Base-by-base conservation (phyloP, 2,888 invertebrate genomes). In the Coenonympha arcania region DNA sequence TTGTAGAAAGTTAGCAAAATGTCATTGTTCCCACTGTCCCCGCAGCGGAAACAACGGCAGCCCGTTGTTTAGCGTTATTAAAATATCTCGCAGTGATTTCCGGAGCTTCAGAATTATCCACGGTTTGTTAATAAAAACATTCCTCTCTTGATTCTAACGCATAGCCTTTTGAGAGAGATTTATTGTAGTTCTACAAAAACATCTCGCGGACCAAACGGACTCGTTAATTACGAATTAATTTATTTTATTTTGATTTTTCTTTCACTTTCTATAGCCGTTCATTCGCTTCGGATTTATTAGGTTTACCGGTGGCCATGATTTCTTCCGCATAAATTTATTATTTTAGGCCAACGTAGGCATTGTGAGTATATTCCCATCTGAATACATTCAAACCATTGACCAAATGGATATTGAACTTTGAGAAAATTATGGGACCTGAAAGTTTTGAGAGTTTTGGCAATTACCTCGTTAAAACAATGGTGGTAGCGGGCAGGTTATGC, bases 41-140 rank as follows among this genome's bases (percentile, higher is more conserved):
- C 55, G 48, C 56, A 42, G 61, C 81, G 70, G 73, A 76, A 70
- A 67, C 60, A 61, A 66, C 64, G 72, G 63, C 77, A 73, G 71
- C 64, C 71, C 71, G 73, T 68, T 76, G 73, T 69, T 74, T 73
- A 68, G 69, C 71, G 64, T 78, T 79, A 81, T 81, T 79, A 78
- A 77, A 81, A 74, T 75, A 69, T 73, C 67, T 69, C 60, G 62
- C 60, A 60, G 66, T 61, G 62, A 59, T 55, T 56, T 60, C 57
- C 56, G 57, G 51, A 55, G 51, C 44, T 52, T 53, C 45, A 40
- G 43, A 51, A 50, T 58, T 55, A 54, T 53, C 34, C 50, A 40
- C 33, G 47, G 44, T 54, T 55, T 55, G 48, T 55, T 44, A 36
- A 57, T 52, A 51, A 53, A 53, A 53, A 55, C 46, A 50, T 49